Evolutionary conservation across 2,888 invertebrate genomes (phyloP).

Genomic region (Venustoraphidia nigricollis): DNA sequence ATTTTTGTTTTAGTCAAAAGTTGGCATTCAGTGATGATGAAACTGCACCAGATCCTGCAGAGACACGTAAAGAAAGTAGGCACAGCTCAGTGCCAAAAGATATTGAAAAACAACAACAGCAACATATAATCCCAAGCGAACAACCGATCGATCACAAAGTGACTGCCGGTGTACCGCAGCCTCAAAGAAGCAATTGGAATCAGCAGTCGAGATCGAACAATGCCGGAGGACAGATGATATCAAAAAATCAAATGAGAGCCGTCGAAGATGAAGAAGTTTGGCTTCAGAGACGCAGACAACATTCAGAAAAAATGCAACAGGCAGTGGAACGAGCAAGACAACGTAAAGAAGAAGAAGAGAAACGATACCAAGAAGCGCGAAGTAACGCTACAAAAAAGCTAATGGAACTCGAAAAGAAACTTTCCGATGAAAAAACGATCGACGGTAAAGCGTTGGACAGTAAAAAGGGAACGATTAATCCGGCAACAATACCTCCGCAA

Average conservation of each 20-base stretch:
- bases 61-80: slow-evolving; percentile 15
- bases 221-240: slow-evolving; percentile 9
- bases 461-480: slow-evolving; percentile 27
- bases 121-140: slow-evolving; percentile 2
- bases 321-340: slow-evolving; percentile 73
- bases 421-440: slow-evolving; percentile 39
- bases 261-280: slow-evolving; percentile 44
- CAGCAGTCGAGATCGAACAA: slow-evolving; percentile 13
- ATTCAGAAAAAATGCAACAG: slow-evolving; percentile 55
- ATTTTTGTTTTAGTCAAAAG: slow-evolving; percentile 51
- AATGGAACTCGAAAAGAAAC: slow-evolving; percentile 50
- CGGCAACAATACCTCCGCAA: slow-evolving; percentile 25
- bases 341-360: slow-evolving; percentile 79
- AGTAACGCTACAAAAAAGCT: slow-evolving; percentile 47
- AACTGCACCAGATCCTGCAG: slow-evolving; percentile 25
- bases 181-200: slow-evolving; percentile 12
- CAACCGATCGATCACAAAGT: slow-evolving; percentile 11
- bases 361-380: slow-evolving; percentile 45
- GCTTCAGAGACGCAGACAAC: slow-evolving; percentile 53
- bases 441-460: slow-evolving; percentile 27
- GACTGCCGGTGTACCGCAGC: too few relatives aligned
- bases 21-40: slow-evolving; percentile 91
- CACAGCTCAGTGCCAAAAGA: slow-evolving; percentile 10
- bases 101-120: background rate
- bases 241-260: slow-evolving; percentile 24